Conservation (phyloP, 2,797 vertebrate species). For the Gila robusta region DNA sequence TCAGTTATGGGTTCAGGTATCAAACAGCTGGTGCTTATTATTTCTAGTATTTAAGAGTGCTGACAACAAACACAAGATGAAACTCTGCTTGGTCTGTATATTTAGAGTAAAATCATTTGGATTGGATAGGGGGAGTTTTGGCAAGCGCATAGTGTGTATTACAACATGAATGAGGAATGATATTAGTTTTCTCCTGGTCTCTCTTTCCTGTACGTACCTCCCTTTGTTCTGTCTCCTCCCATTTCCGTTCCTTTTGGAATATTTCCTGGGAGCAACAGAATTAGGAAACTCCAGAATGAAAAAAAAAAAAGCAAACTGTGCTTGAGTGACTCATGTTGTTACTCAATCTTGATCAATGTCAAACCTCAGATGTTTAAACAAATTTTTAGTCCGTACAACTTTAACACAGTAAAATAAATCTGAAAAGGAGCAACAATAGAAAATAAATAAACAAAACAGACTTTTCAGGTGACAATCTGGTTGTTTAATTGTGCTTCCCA, state of each 20-base stretch:
- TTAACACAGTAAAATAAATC: neutral
- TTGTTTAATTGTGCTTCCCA: neutral
- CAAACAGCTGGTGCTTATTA: slow-evolving; percentile 8
- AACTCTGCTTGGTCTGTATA: neutral
- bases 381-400: neutral
- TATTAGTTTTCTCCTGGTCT: slow-evolving; percentile 32
- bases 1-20: slow-evolving; percentile 19
- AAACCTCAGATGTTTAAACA: slow-evolving; percentile 16
- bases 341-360: slow-evolving; percentile 38
- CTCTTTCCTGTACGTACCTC: slow-evolving; percentile 32
- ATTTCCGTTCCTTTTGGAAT: slow-evolving; percentile 46
- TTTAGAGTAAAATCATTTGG: neutral
- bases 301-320: slow-evolving; percentile 40
- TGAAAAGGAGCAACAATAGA: neutral
- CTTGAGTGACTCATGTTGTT: slow-evolving; percentile 34
- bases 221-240: slow-evolving; percentile 36
- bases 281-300: slow-evolving; percentile 82
- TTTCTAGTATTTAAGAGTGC: neutral
- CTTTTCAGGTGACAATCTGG: neutral
- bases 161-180: slow-evolving; percentile 4
- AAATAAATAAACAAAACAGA: neutral
- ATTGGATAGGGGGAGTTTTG: neutral
- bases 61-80: neutral
- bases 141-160: neutral
- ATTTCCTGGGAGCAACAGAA: slow-evolving; percentile 69